These are phyloP conservation scores for Chrysomela aeneicollis DNA, from an alignment of 2,888 invertebrate genomes.

Conservation along the genomic window DNA sequence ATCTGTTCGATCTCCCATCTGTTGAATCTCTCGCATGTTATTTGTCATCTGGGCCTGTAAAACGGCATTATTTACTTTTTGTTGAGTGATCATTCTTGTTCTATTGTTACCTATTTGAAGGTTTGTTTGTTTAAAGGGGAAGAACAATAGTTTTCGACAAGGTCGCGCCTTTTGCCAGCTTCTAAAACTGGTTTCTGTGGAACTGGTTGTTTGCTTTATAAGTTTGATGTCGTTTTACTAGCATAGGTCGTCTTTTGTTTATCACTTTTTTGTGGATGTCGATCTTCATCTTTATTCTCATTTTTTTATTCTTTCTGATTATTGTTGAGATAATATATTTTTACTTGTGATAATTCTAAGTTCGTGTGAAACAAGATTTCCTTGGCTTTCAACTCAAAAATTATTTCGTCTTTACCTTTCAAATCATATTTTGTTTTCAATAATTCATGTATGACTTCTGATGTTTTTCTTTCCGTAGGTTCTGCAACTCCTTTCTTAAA, in stretches of 20 bases:
- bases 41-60: constrained; percentile 6
- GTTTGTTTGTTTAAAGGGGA: constrained; percentile 10
- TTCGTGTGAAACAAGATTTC: constrained; percentile 14
- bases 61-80: constrained; percentile 17
- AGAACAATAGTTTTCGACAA: neutral
- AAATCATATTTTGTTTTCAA: neutral
- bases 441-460: neutral
- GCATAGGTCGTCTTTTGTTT: constrained; percentile 13
- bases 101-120: constrained; percentile 16
- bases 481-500: constrained; percentile 2
- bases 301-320: constrained; percentile 7
- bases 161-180: constrained; percentile 13
- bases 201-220: constrained; percentile 1
- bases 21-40: neutral
- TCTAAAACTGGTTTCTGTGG: constrained; percentile 12
- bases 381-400: constrained; percentile 16
- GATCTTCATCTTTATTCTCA: constrained; percentile 13
- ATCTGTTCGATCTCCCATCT: constrained; percentile 4
- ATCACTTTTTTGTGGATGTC: constrained; percentile 19
- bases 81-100: constrained; percentile 15
- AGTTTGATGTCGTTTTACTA: constrained; percentile 8
- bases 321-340: constrained; percentile 1
- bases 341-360: constrained; percentile 14
- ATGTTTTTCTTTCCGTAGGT: neutral
- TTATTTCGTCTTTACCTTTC: constrained; percentile 7